phyloP scores from a whole-genome alignment of 2,888 invertebrate species.

The Synanthedon myopaeformis region DNA sequence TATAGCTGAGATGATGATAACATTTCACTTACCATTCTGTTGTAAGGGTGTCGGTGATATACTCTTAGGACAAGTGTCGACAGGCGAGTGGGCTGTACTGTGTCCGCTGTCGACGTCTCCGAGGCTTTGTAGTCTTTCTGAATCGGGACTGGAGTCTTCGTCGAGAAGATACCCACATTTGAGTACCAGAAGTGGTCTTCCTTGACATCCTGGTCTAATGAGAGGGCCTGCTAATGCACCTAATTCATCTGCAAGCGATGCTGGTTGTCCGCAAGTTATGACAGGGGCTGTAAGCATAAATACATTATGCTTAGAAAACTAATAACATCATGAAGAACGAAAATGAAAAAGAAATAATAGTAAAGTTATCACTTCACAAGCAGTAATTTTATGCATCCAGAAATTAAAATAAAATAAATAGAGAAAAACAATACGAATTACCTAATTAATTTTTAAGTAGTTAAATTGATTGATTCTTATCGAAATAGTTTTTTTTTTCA shows the following conservation, averaged over 20 bases:
- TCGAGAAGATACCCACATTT: conserved; percentile 82
- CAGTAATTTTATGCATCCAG: too few species aligned
- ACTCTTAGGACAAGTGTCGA: conserved; percentile 85
- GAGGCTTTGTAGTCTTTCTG: conserved; percentile 80
- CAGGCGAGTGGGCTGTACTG: conserved; percentile 90
- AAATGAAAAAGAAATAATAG: too few species aligned
- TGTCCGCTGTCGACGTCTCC: conserved; percentile 90
- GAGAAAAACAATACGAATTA: too few species aligned
- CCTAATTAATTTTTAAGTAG: too few species aligned
- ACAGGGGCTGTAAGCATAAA: conserved; percentile 68
- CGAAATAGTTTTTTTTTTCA: too few species aligned
- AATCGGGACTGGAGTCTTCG: conserved; percentile 88
- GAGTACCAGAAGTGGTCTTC: conserved; percentile 74
- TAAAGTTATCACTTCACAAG: too few species aligned
- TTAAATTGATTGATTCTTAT: too few species aligned
- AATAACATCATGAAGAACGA: too few species aligned
- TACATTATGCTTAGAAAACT: too few species aligned
- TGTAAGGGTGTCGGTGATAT: conserved; percentile 80
- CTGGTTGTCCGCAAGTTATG: conserved; percentile 72
- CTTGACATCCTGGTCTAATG: conserved; percentile 47
- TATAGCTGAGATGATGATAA: too few species aligned
- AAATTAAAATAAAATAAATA: too few species aligned
- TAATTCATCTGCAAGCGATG: conserved; percentile 78
- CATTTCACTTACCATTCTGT: conserved; percentile 43
- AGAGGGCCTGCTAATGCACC: conserved; percentile 56